These are phyloP conservation scores for Phortica magna DNA, from an alignment of 2,888 invertebrate species.

Conservation along the genomic window DNA sequence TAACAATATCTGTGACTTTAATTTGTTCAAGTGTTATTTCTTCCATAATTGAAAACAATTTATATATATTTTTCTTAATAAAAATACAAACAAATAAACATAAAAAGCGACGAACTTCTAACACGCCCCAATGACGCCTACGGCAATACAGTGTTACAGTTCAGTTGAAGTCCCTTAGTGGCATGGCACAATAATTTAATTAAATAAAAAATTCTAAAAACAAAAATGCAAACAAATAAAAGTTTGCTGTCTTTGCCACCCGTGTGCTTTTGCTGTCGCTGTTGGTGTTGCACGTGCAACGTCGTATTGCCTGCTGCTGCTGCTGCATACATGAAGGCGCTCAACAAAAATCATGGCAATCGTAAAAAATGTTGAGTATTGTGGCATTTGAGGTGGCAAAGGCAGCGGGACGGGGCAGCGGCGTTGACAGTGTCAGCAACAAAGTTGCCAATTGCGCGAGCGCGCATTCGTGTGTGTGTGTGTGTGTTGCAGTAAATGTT, in stretches of 20 bases:
- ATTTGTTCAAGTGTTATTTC: no score
- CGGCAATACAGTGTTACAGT: neutral
- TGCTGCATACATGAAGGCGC: conserved; percentile 14
- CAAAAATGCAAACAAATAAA: conserved; percentile 33
- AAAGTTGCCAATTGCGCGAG: conserved; percentile 20
- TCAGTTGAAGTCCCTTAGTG: neutral
- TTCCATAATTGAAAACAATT: no score
- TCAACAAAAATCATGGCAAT: conserved; percentile 32
- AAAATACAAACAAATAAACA: no score
- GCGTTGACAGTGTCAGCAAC: neutral
- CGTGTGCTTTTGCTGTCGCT: neutral
- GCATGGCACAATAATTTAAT: conserved; percentile 23
- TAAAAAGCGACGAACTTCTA: no score
- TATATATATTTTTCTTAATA: no score
- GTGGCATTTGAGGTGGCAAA: conserved; percentile 1
- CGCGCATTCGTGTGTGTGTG: neutral
- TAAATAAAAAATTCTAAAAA: conserved; percentile 28
- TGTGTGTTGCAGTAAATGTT: conserved; percentile 17
- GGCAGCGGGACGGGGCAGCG: neutral
- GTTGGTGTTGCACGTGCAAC: neutral
- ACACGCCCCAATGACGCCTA: neutral
- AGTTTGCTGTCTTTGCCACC: conserved; percentile 2
- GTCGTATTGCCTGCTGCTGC: neutral
- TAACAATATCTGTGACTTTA: no score
- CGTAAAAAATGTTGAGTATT: conserved; percentile 35